A percentile compares a stretch with the other conserved stretches of the same genome.
Evolutionary conservation across 2,888 invertebrate genomes (phyloP).

Genomic region (Philhelius pedissequus): DNA sequence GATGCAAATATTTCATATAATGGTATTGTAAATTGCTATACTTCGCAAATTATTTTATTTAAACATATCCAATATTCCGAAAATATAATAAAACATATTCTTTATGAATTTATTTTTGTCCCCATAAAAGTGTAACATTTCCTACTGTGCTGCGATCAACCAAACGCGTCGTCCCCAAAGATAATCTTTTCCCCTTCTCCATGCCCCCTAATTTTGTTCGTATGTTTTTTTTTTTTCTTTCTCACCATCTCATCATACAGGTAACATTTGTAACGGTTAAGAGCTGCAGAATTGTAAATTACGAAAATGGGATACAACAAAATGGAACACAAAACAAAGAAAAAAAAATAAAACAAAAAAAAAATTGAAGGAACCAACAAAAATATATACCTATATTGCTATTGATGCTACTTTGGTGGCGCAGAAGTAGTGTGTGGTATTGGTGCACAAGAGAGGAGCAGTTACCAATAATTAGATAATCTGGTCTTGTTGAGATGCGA

Average conservation of each 20-base stretch:
- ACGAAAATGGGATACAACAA: slow-evolving; percentile 56
- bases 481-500: not conserved
- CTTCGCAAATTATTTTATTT: too few relatives aligned
- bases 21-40: too few relatives aligned
- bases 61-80: too few relatives aligned
- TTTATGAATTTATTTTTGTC: too few relatives aligned
- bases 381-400: not conserved
- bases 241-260: slow-evolving; percentile 42
- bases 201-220: slow-evolving; percentile 8
- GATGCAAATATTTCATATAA: too few relatives aligned
- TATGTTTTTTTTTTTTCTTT: slow-evolving; percentile 15
- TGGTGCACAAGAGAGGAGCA: not conserved
- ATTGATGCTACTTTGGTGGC: not conserved
- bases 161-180: slow-evolving; percentile 17
- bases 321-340: slow-evolving; percentile 25
- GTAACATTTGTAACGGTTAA: slow-evolving; percentile 64
- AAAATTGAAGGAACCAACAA: slow-evolving; percentile 30
- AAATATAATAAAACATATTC: too few relatives aligned
- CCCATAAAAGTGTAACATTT: not conserved
- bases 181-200: slow-evolving; percentile 32
- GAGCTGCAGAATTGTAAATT: slow-evolving; percentile 57
- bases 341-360: slow-evolving; percentile 2
- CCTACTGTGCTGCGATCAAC: slow-evolving; percentile 39
- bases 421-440: not conserved
- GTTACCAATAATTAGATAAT: slow-evolving; percentile 36